Evolutionary conservation across 2,113 vertebrate species (phyloP), one percentile per base, ranked within the genome.

Genomic region (Aythya baeri): DNA sequence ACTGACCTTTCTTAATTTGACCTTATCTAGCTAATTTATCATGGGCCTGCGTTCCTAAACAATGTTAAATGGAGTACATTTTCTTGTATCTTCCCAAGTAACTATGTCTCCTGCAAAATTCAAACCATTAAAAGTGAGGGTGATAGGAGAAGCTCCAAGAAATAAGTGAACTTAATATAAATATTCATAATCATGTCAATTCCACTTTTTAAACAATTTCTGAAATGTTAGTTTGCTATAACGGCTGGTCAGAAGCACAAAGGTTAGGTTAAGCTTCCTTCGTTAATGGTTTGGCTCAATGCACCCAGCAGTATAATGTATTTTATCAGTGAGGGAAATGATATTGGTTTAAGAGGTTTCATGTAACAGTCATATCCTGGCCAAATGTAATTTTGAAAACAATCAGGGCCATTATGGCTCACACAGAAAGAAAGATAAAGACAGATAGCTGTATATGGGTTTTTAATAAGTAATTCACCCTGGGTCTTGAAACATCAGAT

Each of bases 321-420:
- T 98, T 98, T 98, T 98, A 98, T 98, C 98, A 98, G 98, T 97
- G 98, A 98, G 98, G 98, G 98, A 99, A 99, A 99, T 99, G 97
- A 98, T 98, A 98, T 98, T 98, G 98, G 98, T 98, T 98, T 98
- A 98, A 98, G 98, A 98, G 98, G 98, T 98, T 98, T 99, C 98
- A 98, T 99, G 99, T 99, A 99, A 98, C 98, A 98, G 98, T 98
- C 98, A 99, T 98, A 99, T 99, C 99, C 98, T 99, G 98, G 98
- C 98, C 98, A 98, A 99, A 99, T 99, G 98, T 98, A 99, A 99
- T 99, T 99, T 99, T 98, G 98, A 98, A 99, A 99, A 99, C 98
- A 99, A 99, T 99, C 98, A 98, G 97, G 97, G 98, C 98, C 98
- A 99, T 99, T 98, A 99, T 94, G 97, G 98, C 97, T 98, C 98